A percentile compares a stretch with the other conserved stretches of the same genome.
These are phyloP conservation scores for Petrocephalus schoutedeni DNA, from an alignment of 2,797 vertebrate genomes.

Conservation along the genomic window DNA sequence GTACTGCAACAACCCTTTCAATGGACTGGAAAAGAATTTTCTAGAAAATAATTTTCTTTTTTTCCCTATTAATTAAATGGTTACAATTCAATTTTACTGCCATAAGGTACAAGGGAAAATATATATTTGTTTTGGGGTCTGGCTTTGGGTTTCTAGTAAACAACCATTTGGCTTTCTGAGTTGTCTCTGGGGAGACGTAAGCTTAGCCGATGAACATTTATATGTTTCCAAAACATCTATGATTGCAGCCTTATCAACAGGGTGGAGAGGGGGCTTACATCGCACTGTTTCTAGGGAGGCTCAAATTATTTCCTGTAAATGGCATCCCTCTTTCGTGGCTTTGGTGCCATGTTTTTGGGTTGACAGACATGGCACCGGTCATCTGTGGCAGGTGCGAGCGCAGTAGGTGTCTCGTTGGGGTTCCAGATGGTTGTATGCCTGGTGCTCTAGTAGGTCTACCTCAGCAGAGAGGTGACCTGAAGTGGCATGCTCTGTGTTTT, in stretches of 20 bases:
- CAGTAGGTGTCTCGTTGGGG: not conserved
- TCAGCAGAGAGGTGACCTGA: slow-evolving; percentile 7
- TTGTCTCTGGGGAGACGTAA: not conserved
- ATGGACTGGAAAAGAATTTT: not conserved
- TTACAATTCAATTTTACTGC: not conserved
- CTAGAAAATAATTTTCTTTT: not conserved
- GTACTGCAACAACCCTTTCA: not conserved
- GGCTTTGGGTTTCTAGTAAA: not conserved
- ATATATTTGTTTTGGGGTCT: not conserved
- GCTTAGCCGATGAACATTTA: not conserved
- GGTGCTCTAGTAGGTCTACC: not conserved
- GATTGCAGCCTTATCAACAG: not conserved
- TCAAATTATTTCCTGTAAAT: not conserved
- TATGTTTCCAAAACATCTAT: not conserved
- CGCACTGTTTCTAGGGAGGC: not conserved
- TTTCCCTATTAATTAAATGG: not conserved
- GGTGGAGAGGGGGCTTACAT: not conserved
- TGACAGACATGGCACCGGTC: slow-evolving; percentile 1
- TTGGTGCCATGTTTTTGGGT: not conserved
- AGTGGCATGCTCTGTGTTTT: not conserved
- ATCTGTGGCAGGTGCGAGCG: not conserved
- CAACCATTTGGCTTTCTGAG: not conserved
- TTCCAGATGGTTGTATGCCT: not conserved
- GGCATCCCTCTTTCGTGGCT: not conserved
- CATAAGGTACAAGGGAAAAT: not conserved